Evolutionary conservation across 2,113 vertebrate species (phyloP).

Genomic region (Sebastes fasciatus): DNA sequence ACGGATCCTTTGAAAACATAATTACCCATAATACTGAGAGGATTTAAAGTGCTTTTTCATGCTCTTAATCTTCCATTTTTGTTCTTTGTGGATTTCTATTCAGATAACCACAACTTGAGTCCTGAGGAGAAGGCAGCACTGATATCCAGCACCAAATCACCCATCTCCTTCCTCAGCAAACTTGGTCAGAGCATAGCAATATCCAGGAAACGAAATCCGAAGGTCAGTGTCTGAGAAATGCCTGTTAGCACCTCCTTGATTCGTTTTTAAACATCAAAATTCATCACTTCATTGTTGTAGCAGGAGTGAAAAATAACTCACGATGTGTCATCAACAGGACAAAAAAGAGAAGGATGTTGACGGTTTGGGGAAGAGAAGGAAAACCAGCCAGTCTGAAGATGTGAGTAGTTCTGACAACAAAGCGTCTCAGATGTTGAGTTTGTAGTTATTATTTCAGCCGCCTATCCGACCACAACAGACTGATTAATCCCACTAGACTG

Average conservation of each 20-base stretch:
- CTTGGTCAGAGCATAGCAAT: conserved; percentile 97
- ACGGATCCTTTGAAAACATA: neutral
- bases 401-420: conserved; percentile 82
- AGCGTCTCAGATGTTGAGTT: conserved; percentile 12
- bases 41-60: neutral
- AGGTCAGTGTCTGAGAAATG: conserved; percentile 77
- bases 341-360: conserved; percentile 97
- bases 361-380: conserved; percentile 92
- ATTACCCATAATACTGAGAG: neutral
- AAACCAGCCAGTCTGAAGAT: conserved; percentile 96
- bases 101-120: conserved; percentile 91
- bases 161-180: conserved; percentile 98
- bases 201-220: conserved; percentile 95
- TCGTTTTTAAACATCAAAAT: neutral
- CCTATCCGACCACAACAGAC: conserved; percentile 4
- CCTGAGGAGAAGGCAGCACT: conserved; percentile 93
- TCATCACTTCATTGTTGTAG: neutral
- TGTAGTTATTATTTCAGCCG: conserved; percentile 9
- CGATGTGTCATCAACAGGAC: conserved; percentile 85
- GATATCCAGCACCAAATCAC: conserved; percentile 93
- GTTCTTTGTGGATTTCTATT: conserved; percentile 29
- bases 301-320: conserved; percentile 26
- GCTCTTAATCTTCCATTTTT: neutral
- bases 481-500: conserved; percentile 26
- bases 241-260: rapidly evolving